Base-by-base conservation (phyloP, 2,888 invertebrate genomes). In the Hyalella azteca region DNA sequence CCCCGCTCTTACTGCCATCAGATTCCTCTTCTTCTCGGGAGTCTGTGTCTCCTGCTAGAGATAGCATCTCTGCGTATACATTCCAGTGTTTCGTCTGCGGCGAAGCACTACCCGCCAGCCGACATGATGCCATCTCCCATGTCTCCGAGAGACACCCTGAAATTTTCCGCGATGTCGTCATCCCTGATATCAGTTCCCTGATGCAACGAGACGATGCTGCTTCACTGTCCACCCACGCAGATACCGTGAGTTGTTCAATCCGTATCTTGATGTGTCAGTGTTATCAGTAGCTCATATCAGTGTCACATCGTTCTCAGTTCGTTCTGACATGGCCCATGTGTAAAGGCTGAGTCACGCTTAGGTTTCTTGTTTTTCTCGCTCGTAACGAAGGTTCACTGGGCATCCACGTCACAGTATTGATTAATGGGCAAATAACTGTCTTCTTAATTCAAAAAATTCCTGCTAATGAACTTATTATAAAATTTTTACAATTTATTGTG, bases 81-180 rank as follows among this genome's bases (percentile, higher is more conserved):
- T 84, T 84, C 81, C 75, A 81, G 49, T 84, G 84, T 79, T 81
- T 81, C 54, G 79, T 82, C 60, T 84, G 84, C 19, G 82, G 81
- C 79, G 76, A 66, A 7, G 81, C 78, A 0, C 79, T 81, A 7
- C 78, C 79, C 19, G 73, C 82, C 3, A 45, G 78, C 2, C 79
- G 79, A 29, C 78, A 54, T 15, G n/a, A 7, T 15, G 81, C 82
- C 5, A 41, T 81, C 19, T 78, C 73, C 3, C 84, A 84, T 49
- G 76, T 84, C 22, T 50, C 60, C 26, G 78, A 81, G 49, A 60
- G 73, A 26, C 84, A 84, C 73, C 84, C 84, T 15, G 82, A 84
- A 32, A 59, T 32, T 32, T 79, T 45, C 48, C 45, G 50, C 32
- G 66, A 49, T n/a, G 73, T 79, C 45, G 45, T 45, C 29, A 19